Percentiles rank a stretch among this genome's conserved stretches.
Conservation (phyloP, 2,888 invertebrate species). For the Sthenelais limicola region DNA sequence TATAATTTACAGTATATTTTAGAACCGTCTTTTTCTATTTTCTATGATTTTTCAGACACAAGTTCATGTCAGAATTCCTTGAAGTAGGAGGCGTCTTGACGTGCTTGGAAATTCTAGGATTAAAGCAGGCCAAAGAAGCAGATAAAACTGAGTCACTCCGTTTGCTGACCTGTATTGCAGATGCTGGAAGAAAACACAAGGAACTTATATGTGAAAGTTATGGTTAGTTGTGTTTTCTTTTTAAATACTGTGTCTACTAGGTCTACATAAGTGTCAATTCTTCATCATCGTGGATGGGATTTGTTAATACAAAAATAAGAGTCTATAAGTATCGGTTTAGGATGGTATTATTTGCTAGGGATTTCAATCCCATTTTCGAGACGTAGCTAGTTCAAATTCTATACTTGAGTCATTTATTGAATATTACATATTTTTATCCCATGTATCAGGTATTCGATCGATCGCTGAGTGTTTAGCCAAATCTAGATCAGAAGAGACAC, state of each 20-base stretch:
- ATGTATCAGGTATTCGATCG: constrained; percentile 68
- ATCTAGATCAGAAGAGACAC: constrained; percentile 69
- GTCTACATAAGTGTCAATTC: no score
- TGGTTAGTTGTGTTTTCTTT: no score
- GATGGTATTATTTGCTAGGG: no score
- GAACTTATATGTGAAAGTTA: constrained; percentile 73
- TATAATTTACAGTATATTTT: no score
- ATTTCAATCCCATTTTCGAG: no score
- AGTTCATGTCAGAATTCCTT: constrained; percentile 71
- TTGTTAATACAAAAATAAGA: no score
- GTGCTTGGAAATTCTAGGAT: constrained; percentile 69
- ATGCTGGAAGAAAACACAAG: constrained; percentile 71
- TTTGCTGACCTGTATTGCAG: constrained; percentile 66
- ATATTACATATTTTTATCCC: background rate
- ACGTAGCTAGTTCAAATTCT: no score
- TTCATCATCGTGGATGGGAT: no score
- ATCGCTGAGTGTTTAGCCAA: constrained; percentile 72
- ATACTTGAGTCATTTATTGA: background rate
- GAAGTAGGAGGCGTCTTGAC: constrained; percentile 72
- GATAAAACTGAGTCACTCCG: constrained; percentile 69
- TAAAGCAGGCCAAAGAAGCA: constrained; percentile 70
- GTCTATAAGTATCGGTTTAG: no score
- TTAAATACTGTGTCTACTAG: no score
- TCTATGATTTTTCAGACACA: constrained; percentile 63
- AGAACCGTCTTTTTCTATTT: no score